Conservation (phyloP, 1,140 invertebrate genomes). For the Drosophila ohnishii region DNA sequence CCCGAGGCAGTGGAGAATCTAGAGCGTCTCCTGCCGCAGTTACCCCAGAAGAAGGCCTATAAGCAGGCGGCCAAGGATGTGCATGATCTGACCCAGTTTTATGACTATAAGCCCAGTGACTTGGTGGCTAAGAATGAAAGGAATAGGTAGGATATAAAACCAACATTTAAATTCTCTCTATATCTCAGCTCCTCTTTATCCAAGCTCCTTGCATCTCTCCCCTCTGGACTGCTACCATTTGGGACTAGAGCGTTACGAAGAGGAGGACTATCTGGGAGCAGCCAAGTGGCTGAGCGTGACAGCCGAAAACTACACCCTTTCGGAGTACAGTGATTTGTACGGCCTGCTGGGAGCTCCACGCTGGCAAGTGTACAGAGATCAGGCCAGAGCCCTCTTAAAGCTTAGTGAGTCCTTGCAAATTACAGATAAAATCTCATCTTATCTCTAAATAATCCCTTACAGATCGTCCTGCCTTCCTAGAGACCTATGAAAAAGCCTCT, state of each 20-base stretch:
- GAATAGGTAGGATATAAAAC: conserved; percentile 1
- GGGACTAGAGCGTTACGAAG: conserved; percentile 33
- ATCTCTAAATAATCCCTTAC: neutral
- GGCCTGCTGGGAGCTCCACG: conserved; percentile 23
- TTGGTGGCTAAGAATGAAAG: neutral
- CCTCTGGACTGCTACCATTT: conserved; percentile 53
- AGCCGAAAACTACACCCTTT: conserved; percentile 22
- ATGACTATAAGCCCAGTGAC: conserved; percentile 27
- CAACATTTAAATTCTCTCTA: too few relatives aligned
- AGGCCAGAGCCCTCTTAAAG: conserved; percentile 21
- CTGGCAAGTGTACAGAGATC: conserved; percentile 43
- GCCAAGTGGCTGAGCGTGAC: conserved; percentile 42
- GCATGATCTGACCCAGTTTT: conserved; percentile 31
- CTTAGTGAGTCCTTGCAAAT: conserved; percentile 42
- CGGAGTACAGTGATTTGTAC: conserved; percentile 17
- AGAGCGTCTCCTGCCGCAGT: conserved; percentile 14
- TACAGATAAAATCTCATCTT: fast-evolving
- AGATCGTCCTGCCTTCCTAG: conserved; percentile 18
- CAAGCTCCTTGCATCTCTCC: conserved; percentile 25
- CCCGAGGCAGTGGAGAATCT: conserved; percentile 10
- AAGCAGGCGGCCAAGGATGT: conserved; percentile 18
- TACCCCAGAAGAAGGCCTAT: neutral
- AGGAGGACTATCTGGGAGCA: conserved; percentile 36
- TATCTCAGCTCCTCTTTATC: neutral
- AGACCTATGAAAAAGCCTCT: conserved; percentile 7